Evolutionary conservation across 2,113 vertebrate genomes (phyloP).

Genomic region (Ictidomys tridecemlineatus): DNA sequence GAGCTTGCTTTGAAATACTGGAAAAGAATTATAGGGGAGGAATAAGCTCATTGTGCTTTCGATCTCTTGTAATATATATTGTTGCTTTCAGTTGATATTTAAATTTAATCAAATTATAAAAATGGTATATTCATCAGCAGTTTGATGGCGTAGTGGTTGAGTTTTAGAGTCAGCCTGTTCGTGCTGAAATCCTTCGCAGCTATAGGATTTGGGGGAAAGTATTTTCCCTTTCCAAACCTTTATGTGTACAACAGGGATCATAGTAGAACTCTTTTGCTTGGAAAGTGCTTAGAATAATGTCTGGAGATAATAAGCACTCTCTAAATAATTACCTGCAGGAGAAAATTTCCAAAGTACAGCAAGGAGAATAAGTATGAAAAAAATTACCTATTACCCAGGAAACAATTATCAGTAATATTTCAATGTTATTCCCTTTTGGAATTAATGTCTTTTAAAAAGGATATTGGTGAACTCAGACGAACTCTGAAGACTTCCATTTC

Average conservation of each 20-base stretch:
- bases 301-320: neutral
- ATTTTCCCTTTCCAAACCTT: neutral
- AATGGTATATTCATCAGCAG: neutral
- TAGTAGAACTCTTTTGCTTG: neutral
- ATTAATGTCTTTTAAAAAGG: neutral
- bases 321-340: neutral
- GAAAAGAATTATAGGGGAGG: neutral
- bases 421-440: neutral
- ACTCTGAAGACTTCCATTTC: neutral
- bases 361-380: conserved; percentile 38
- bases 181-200: neutral
- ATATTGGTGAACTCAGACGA: conserved; percentile 23
- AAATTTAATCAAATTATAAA: conserved; percentile 30
- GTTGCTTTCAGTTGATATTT: conserved; percentile 50
- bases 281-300: neutral
- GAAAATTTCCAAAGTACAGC: conserved; percentile 1
- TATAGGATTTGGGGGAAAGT: conserved; percentile 1
- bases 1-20: neutral
- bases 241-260: neutral
- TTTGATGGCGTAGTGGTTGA: neutral
- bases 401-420: neutral
- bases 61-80: neutral
- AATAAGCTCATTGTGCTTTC: neutral
- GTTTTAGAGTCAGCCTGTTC: neutral
- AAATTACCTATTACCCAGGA: neutral